These are phyloP conservation scores for Agrypnus murinus DNA, from an alignment of 2,888 invertebrate species.

Conservation along the genomic window DNA sequence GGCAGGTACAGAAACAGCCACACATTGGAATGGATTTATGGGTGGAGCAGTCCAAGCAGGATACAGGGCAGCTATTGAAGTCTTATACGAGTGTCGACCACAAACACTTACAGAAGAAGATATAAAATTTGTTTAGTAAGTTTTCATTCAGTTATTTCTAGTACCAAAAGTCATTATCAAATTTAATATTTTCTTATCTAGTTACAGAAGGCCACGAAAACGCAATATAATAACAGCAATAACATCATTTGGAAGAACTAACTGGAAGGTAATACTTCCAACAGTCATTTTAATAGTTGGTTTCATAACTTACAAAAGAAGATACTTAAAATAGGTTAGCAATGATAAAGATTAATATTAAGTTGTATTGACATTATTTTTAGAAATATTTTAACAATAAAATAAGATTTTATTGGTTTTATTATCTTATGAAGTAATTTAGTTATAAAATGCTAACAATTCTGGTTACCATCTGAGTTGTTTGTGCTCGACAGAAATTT, in stretches of 20 bases:
- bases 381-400: not conserved
- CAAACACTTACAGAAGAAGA: slow-evolving; percentile 56
- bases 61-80: slow-evolving; percentile 61
- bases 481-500: not conserved
- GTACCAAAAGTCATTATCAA: not conserved
- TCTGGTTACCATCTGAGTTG: not conserved
- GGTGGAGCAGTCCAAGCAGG: slow-evolving; percentile 64
- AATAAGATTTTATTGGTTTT: not conserved
- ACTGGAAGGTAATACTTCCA: not conserved
- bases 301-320: not conserved
- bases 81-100: slow-evolving; percentile 62
- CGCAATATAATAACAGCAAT: not conserved
- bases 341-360: not conserved
- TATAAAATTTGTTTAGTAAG: slow-evolving; percentile 54
- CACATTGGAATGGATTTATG: slow-evolving; percentile 63
- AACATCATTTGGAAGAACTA: not conserved
- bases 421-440: too few relatives aligned
- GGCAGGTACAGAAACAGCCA: slow-evolving; percentile 64
- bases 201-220: not conserved
- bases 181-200: not conserved
- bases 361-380: not conserved
- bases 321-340: not conserved
- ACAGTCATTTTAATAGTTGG: not conserved
- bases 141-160: not conserved
- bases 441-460: not conserved